Base-by-base conservation (phyloP, 2,797 vertebrate species). In the Rhodeus uyekii region DNA sequence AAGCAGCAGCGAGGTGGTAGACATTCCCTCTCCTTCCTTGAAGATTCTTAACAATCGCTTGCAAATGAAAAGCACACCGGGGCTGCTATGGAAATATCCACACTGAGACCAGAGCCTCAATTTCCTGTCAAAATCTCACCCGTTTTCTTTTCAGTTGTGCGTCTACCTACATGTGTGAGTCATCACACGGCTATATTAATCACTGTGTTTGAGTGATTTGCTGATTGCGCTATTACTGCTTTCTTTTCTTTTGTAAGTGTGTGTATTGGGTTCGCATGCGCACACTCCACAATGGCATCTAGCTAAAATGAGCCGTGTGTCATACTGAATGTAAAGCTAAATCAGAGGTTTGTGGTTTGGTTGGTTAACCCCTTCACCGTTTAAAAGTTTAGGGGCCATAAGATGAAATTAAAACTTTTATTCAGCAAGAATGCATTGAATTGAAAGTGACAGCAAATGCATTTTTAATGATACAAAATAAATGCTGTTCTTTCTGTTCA, bases 1-100 rank as follows among this genome's bases (percentile, higher is more conserved):
- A 65, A 22, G 58, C 71, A 65, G 34, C 46, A 65, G 24, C 53
- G 71, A 65, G 69, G 71, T 75, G 80, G 46, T 81, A 55, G 71
- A 75, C 12, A 1, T 58, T 73, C 60, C 19, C 68, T 74, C 46
- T 46, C 24, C 39, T 24, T 53, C 5, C 36, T 64, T 75, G 22
- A 55, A 46, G 60, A 74, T 53, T 64, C 44, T 10, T 27, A 53
- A 24, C 79, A 74, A 74, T 38, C 19, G n/a, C 7, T 18, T 65
- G 60, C 34, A 32, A 75, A 81, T 65, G 80, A 75, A 74, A 32
- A 55, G 36, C 80, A 65, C 60, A 55, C 34, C 16, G 14, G 44
- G 2, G 58, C 9, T 34, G 42, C 9, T 19, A 36, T 73, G 18
- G 69, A 80, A 71, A 78, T 69, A 50, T 60, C 42, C 48, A 69